Evolutionary conservation across 2,888 invertebrate species (phyloP), one percentile per base, ranked within the genome.

Genomic region (Therioaphis trifolii): DNA sequence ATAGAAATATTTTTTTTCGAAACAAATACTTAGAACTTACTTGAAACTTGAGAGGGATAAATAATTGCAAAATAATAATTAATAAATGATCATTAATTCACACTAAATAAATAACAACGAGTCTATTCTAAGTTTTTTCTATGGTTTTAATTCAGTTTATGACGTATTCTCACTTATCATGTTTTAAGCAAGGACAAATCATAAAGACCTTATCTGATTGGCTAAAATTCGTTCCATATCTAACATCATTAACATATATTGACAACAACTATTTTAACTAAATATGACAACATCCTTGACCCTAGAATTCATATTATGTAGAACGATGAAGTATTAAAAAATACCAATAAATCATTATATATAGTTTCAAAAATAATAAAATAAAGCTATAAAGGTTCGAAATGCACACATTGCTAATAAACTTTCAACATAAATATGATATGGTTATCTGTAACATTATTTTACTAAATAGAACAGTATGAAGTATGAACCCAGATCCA

Each of bases 91-190:
- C 27, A 52, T n/a, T 27, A 61, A 27, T 61, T 40, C 0, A 35
- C 58, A 58, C 2, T 18, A 76, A 61, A 43, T 24, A 58, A 75
- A 40, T 24, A 43, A n/a, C 4, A 15, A 61, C 43, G 3, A n/a
- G 58, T 58, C 58, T 3, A 43, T 43, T 35, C 35, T 35, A 43
- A 72, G 63, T 49, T n/a, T n/a, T n/a, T n/a, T n/a, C n/a, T n/a
- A n/a, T n/a, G n/a, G n/a, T n/a, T 52, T 27, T 55, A 40, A 68
- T 68, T 80, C 21, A 46, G 49, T 61, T 71, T 61, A 80, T 80
- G 71, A 80, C 61, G 43, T 71, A 80, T 71, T 71, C 71, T 71
- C 55, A 61, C 80, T 71, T 72, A 80, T 80, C 80, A 71, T 71
- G 55, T 18, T 69, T 79, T 40, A 79, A 43, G 71, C 58, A 80